Percentiles rank a stretch among this genome's conserved stretches.
These are phyloP conservation scores for Drosophila pegasa DNA, from an alignment of 2,888 invertebrate genomes.

Conservation along the genomic window DNA sequence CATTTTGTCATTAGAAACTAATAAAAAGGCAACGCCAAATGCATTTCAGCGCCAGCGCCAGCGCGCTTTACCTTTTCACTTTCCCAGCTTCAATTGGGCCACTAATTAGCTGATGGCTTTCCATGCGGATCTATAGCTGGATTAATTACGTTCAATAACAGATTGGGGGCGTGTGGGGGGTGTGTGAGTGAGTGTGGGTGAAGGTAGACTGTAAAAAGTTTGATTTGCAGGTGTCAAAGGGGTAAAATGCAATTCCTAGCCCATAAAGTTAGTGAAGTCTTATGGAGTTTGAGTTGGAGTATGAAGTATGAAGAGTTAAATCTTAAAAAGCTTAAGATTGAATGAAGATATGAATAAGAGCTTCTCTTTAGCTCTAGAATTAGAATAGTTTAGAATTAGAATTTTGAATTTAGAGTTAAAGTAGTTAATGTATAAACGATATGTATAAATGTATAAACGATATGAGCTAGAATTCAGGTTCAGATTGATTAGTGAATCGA, in stretches of 20 bases:
- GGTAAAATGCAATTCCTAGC: too few relatives aligned
- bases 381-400: too few relatives aligned
- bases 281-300: not conserved
- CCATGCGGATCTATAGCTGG: not conserved
- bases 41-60: not conserved
- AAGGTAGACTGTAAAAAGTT: not conserved
- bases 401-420: too few relatives aligned
- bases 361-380: too few relatives aligned
- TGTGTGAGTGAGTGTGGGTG: not conserved
- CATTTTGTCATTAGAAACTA: conserved; percentile 75
- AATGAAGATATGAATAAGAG: too few relatives aligned
- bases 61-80: not conserved
- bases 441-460: too few relatives aligned
- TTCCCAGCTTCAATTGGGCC: conserved; percentile 13
- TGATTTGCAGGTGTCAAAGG: not conserved
- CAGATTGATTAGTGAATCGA: too few relatives aligned
- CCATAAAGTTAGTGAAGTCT: not conserved
- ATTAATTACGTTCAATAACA: not conserved
- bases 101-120: conserved; percentile 21
- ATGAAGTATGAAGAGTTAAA: too few relatives aligned
- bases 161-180: not conserved
- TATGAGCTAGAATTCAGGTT: too few relatives aligned
- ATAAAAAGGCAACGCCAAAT: conserved; percentile 53
- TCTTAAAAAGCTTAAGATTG: too few relatives aligned
- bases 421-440: too few relatives aligned